Evolutionary conservation across 2,888 invertebrate species (phyloP), one percentile per base, ranked within the genome.

Genomic region (Sialis fuliginosa): DNA sequence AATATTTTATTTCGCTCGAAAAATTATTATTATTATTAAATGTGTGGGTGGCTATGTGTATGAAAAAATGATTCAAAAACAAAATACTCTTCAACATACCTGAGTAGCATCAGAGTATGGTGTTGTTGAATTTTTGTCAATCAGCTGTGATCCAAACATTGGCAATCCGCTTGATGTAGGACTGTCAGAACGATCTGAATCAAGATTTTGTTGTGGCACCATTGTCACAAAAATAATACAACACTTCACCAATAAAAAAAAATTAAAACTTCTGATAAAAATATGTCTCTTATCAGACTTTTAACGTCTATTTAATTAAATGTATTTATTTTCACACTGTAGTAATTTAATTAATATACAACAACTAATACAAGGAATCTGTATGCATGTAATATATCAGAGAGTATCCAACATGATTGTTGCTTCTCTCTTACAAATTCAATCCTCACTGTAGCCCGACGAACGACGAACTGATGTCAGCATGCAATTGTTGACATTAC

Each of bases 91-190:
- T 31, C n/a, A 52, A 70, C 78, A 80, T 73, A 90, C 90, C 87
- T 89, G 87, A 58, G 96, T 97, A 52, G 96, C 96, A 75, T 97
- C 96, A 61, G 93, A 89, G 72, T 97, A 97, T 50, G 96, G 96
- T 50, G 95, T 96, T 47, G 81, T 74, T 33, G 93, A 92, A 65
- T 86, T 84, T 68, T 87, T 82, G 71, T 86, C 83, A 66, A 95
- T 84, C 59, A 83, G 75, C 65, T 88, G 84, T 48, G 92, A 93
- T 57, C 93, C 92, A 69, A 93, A 93, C 61, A 85, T 73, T 54
- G 81, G 78, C 56, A 72, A 69, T 58, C 75, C 75, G 64, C 73
- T 75, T 60, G 73, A 71, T 47, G 76, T 70, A 50, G 76, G 75
- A 56, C 74, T 71, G 65, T 72, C 67, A 56, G 72, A 70, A 60